These are phyloP conservation scores for Caenorhabditis doughertyi DNA, from an alignment of 2,888 invertebrate species.

Conservation along the genomic window DNA sequence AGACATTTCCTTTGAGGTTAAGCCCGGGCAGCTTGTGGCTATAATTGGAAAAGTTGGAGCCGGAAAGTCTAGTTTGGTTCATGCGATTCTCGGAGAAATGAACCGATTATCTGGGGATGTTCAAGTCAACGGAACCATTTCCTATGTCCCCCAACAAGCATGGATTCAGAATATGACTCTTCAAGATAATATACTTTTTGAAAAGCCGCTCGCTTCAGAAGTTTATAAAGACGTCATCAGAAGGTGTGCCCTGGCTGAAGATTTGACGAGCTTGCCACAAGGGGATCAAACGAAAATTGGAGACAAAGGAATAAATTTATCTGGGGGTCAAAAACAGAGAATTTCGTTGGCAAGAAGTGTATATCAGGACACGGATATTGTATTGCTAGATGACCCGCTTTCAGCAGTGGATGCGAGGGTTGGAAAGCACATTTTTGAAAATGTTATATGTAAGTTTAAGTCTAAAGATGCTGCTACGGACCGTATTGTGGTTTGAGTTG, in stretches of 20 bases:
- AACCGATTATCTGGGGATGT: constrained; percentile 75
- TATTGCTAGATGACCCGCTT: constrained; percentile 94
- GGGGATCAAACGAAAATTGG: constrained; percentile 81
- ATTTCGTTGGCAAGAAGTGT: constrained; percentile 94
- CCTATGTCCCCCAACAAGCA: constrained; percentile 95
- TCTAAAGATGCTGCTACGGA: neutral
- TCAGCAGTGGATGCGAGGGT: constrained; percentile 98
- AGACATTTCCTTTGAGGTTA: constrained; percentile 86
- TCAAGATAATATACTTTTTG: constrained; percentile 93
- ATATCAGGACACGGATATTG: constrained; percentile 92
- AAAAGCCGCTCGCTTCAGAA: constrained; percentile 68
- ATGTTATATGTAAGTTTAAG: constrained; percentile 88
- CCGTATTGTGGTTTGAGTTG: neutral
- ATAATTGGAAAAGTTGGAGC: constrained; percentile 84
- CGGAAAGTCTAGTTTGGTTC: constrained; percentile 88
- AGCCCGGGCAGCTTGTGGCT: constrained; percentile 83
- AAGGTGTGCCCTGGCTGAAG: constrained; percentile 77
- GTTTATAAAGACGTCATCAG: constrained; percentile 75
- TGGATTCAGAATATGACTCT: constrained; percentile 98
- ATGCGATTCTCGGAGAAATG: constrained; percentile 88
- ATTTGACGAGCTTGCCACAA: constrained; percentile 76
- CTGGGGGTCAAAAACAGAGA: constrained; percentile 85
- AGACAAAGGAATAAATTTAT: constrained; percentile 82
- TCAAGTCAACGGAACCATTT: constrained; percentile 85
- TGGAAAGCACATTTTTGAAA: constrained; percentile 96